Base-by-base conservation (phyloP, 64 coral and sea anemone genomes). In the Anthopleura sola region DNA sequence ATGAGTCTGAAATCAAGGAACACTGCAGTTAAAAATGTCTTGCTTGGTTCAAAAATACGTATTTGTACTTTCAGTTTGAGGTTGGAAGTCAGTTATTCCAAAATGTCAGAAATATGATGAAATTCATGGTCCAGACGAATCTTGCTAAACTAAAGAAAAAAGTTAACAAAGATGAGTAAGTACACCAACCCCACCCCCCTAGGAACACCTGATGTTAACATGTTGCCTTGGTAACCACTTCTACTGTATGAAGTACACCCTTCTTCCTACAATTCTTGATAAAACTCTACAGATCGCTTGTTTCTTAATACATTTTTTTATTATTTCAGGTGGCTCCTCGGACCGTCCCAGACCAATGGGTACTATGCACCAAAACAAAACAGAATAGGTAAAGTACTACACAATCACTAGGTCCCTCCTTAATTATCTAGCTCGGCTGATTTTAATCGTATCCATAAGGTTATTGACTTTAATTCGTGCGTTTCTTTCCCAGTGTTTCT, bases 281-380 rank as follows among this genome's bases (percentile, higher is more conserved):
- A 44, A 44, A 44, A 44, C 39, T 44, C 57, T 26, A 24, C 12
- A 3, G 57, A 62, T 9, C 24, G 3, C 57, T 26, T 44, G 39
- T 44, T 44, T 21, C 24, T 21, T n/a, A 28, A 62, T 62, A n/a
- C n/a, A 3, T 62, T 62, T n/a, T 62, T 24, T 71, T n/a, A 64
- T 71, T 71, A 71, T 50, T 86, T 44, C 14, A 93, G 91, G n/a
- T 93, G 91, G 91, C 7, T 50, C 1, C 37, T 69, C 24, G 87
- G 91, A 5, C 91, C 91, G 18, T 60, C 83, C 13, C 68, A 56
- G 29, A 82, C 83, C 6, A 89, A 93, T 71, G 91, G 81, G 38
- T 93, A 93, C 37, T 93, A 93, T 56, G 75, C 71, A 17, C 64
- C 87, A 26, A 60, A 46, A 18, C 91, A 93, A 76, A 93, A 93